Conservation (phyloP, 2,888 invertebrate species). For the Drosophila mettleri region DNA sequence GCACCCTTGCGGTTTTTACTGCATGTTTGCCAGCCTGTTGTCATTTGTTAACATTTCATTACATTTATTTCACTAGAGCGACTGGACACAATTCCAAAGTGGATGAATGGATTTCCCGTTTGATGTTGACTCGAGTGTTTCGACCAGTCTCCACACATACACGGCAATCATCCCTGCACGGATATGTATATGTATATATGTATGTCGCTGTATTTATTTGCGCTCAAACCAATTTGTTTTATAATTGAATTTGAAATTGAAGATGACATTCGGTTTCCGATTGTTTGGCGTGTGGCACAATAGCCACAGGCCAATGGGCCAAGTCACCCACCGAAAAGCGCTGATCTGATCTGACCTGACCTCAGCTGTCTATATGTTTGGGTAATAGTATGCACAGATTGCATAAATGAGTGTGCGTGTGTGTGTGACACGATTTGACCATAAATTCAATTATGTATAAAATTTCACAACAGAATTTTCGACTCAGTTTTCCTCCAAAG, state of each 20-base stretch:
- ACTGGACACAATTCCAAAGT: constrained; percentile 75
- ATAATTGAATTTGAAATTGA: constrained; percentile 85
- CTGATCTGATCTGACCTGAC: constrained; percentile 52
- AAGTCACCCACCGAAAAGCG: constrained; percentile 20
- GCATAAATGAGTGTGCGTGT: constrained; percentile 26
- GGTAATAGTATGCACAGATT: constrained; percentile 72
- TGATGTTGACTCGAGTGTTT: constrained; percentile 65
- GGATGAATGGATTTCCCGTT: constrained; percentile 77
- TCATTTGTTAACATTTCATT: constrained; percentile 82
- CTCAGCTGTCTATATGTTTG: constrained; percentile 57
- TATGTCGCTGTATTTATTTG: constrained; percentile 65
- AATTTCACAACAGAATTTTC: constrained; percentile 76
- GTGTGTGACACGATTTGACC: constrained; percentile 47
- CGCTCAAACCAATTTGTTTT: constrained; percentile 81
- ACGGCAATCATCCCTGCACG: constrained; percentile 7
- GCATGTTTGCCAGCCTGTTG: constrained; percentile 75
- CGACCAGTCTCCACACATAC: constrained; percentile 8
- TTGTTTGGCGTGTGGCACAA: constrained; percentile 74
- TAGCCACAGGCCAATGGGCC: constrained; percentile 64
- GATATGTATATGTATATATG: constrained; percentile 16
- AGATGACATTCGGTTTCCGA: constrained; percentile 82
- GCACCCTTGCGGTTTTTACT: constrained; percentile 72
- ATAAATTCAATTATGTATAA: constrained; percentile 82
- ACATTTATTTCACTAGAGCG: constrained; percentile 71
- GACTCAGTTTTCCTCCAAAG: constrained; percentile 62